Base-by-base conservation (phyloP, 2,797 vertebrate genomes). In the Glyptemys insculpta region DNA sequence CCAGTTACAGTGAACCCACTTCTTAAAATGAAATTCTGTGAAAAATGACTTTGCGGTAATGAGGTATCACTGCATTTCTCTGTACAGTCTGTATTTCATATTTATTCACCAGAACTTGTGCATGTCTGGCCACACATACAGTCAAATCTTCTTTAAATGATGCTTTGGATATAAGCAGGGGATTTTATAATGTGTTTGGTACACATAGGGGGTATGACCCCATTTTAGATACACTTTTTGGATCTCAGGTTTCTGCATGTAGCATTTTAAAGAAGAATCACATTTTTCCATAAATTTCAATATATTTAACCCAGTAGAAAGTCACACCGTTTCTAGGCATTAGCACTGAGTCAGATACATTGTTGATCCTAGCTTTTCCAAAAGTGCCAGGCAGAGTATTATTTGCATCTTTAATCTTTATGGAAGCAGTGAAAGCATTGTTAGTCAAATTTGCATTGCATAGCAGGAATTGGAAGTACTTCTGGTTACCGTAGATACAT, bases 351-450 rank as follows among this genome's bases (percentile, higher is more conserved):
- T 79, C 56, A 16, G 54, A 37, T 4, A 25, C 0, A 1, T 76
- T 86, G 47, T 92, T 94, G 91, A 56, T 93, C 86, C 79, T 31
- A 34, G 57, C 59, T 74, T 85, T 91, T 91, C 23, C 80, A 68
- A 86, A 94, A 88, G 88, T 52, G 92, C 37, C n/a, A 41, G 37
- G 52, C 85, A 92, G 84, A 86, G 1, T 87, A 85, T 96, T 91
- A 94, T 74, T 89, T 52, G 4, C 59, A 80, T 84, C 94, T 97
- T 94, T 96, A 84, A 93, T 95, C 91, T 96, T 95, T 49, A 94
- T 49, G 90, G 96, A 96, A 96, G 90, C 37, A 85, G 56, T 91
- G 41, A 83, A 49, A 91, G 37, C 86, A 52, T 82, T 95, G 88
- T 91, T 94, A 94, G 54, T n/a, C 37, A 25, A 52, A 96, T 96